A percentile compares a stretch with the other conserved stretches of the same genome.
These are phyloP conservation scores for Grallaria varia DNA, from an alignment of 2,113 vertebrate genomes.

Conservation along the genomic window DNA sequence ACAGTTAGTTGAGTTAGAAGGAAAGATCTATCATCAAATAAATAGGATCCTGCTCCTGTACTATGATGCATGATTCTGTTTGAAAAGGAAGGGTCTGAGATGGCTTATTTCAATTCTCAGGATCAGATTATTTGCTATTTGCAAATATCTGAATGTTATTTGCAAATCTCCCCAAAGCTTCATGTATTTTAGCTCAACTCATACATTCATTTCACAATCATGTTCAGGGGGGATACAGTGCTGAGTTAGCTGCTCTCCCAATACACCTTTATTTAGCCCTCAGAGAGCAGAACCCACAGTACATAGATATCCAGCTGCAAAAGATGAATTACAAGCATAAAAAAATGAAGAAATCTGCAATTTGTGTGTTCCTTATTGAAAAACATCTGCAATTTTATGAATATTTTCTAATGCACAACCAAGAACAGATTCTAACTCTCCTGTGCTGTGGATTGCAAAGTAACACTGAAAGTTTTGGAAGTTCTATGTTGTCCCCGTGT, in stretches of 20 bases:
- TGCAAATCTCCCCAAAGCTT: conserved; percentile 25
- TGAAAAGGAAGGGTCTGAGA: conserved; percentile 4
- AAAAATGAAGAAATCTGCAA: not conserved
- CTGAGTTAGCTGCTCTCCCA: not conserved
- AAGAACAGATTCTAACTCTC: not conserved
- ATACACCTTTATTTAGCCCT: not conserved
- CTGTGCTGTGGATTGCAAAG: not conserved
- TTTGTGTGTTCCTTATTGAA: not conserved
- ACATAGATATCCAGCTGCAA: not conserved
- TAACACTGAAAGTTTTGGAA: not conserved
- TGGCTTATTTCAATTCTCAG: not conserved
- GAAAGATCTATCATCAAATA: not conserved
- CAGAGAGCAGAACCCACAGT: not conserved
- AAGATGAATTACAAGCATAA: not conserved
- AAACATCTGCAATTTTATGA: not conserved
- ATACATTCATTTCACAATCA: not conserved
- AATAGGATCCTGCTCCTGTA: not conserved
- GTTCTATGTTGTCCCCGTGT: not conserved
- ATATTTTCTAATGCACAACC: not conserved
- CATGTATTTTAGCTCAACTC: not conserved
- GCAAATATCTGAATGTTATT: conserved; percentile 3
- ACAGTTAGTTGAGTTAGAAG: not conserved
- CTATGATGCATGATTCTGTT: not conserved
- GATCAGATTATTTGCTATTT: conserved; percentile 34
- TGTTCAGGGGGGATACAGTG: not conserved